Base-by-base conservation (phyloP, 2,888 invertebrate species). In the Phyto melanocephala region DNA sequence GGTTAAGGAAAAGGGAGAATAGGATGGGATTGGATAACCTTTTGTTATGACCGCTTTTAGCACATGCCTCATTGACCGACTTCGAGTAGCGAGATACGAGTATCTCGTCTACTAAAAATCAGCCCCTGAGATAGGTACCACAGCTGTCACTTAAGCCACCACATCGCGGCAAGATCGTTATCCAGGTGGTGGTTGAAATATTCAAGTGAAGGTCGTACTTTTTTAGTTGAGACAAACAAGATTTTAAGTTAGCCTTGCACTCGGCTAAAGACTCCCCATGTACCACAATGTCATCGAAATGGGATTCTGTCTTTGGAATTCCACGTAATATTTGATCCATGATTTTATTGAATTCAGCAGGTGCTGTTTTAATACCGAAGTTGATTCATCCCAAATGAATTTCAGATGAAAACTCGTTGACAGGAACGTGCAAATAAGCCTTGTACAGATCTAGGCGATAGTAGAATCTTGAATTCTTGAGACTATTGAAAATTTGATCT, bases 221-320 rank as follows among this genome's bases (percentile, higher is more conserved):
- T 42, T 42, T 7, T 7, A 45, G 24, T n/a, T 42, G 62, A 24
- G n/a, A 17, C 20, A 84, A 52, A 37, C 82, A 84, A 33, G 13
- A n/a, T 33, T 17, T 54, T 54, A 84, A 33, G 56, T 84, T 80
- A 13, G 22, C 33, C 56, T 63, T 65, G 33, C 80, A 84, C 60
- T 82, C 82, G 28, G 17, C 47, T 42, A 65, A 40, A 17, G 71
- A 54, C 10, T 45, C 17, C 13, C 77, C 72, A 35, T 79, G 75
- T 10, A 84, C 78, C 20, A 79, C 81, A 17, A 85, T 82, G 33
- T 84, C 85, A 63, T 84, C 81, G 40, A 84, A 85, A 42, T 84
- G 83, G 40, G 75, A 68, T 40, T 68, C 74, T 15, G 80, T 74
- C 33, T 77, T 78, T 35, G 78, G 58, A 42, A 81, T 77, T 28